These are phyloP conservation scores for Ginglymostoma cirratum DNA, from an alignment of 2,113 vertebrate genomes.

Conservation along the genomic window DNA sequence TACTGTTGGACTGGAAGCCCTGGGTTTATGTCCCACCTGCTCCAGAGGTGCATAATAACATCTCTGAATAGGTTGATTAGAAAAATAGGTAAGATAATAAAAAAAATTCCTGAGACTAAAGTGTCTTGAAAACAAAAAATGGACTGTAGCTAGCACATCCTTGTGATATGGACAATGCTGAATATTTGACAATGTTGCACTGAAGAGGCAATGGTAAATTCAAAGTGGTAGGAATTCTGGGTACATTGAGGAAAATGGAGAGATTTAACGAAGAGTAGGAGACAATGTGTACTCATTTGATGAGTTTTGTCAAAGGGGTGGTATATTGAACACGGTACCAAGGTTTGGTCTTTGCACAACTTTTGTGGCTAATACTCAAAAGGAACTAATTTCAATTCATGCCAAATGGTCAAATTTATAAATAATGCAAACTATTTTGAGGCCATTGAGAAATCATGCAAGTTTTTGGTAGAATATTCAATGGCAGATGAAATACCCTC, in stretches of 20 bases:
- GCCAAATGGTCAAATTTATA: background rate
- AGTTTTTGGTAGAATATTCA: background rate
- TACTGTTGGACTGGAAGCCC: too few relatives aligned
- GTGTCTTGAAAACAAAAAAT: background rate
- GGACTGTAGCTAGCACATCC: background rate
- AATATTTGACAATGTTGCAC: background rate
- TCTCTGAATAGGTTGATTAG: too few relatives aligned
- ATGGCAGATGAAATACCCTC: background rate
- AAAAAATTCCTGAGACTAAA: background rate
- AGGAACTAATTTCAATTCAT: background rate
- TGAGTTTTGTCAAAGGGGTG: background rate
- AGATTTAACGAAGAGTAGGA: background rate
- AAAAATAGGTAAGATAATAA: too few relatives aligned
- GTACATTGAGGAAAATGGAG: background rate
- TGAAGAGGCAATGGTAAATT: background rate
- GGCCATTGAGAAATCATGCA: background rate
- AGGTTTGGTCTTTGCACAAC: background rate
- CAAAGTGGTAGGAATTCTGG: background rate
- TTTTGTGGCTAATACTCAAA: background rate
- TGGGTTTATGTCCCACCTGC: too few relatives aligned
- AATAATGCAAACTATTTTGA: background rate
- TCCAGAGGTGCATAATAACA: too few relatives aligned
- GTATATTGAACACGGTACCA: background rate
- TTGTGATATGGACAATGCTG: too few relatives aligned
- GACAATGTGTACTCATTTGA: background rate